Conservation (phyloP, 2,797 vertebrate genomes). For the Pyrocephalus nanus region DNA sequence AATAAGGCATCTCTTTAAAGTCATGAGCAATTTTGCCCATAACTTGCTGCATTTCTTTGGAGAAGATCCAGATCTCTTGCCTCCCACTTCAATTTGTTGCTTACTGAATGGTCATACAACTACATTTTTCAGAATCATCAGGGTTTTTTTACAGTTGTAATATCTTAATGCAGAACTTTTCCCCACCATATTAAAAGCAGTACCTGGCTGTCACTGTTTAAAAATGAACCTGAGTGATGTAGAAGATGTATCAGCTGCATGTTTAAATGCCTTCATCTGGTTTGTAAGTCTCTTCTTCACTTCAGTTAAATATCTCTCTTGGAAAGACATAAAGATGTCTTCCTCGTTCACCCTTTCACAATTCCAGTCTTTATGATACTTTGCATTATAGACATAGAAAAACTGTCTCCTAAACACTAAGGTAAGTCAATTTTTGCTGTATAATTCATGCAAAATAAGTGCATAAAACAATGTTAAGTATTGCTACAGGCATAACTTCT, state of each 20-base stretch:
- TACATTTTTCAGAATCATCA: background rate
- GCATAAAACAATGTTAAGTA: background rate
- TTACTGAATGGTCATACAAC: background rate
- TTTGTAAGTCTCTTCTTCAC: background rate
- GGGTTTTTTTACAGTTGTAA: background rate
- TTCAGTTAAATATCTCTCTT: background rate
- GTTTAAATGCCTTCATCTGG: background rate
- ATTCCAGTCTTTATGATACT: background rate
- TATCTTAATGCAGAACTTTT: background rate
- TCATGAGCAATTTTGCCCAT: background rate
- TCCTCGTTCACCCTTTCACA: background rate
- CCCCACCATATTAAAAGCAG: background rate
- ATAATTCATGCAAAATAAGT: background rate
- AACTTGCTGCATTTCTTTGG: background rate
- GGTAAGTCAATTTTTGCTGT: background rate
- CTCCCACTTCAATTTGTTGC: background rate
- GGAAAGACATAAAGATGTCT: background rate
- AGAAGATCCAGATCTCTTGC: background rate
- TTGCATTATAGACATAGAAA: background rate
- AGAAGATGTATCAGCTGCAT: background rate
- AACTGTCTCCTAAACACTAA: background rate
- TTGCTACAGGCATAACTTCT: background rate
- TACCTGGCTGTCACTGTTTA: background rate
- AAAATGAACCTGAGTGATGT: background rate
- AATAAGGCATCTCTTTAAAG: background rate